Percentiles rank a stretch among this genome's conserved stretches.
These are phyloP conservation scores for Cygnus atratus DNA, from an alignment of 2,113 vertebrate species.

Conservation along the genomic window DNA sequence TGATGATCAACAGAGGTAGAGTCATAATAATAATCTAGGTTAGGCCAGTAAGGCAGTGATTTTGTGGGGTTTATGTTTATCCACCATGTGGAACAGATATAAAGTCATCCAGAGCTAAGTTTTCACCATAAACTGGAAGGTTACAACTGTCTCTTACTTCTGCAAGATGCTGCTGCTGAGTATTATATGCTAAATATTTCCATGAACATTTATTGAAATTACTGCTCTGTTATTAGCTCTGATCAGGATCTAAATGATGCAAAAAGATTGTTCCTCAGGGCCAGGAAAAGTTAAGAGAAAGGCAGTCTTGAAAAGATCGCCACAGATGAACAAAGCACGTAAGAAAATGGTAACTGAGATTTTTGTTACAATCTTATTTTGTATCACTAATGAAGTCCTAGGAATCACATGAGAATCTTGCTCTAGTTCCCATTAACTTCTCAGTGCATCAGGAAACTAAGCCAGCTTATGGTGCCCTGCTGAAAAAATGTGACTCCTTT, in stretches of 20 bases:
- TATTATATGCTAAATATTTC: not conserved
- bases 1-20: not conserved
- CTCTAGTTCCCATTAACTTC: not conserved
- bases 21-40: not conserved
- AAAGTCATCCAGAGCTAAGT: not conserved
- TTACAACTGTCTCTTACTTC: not conserved
- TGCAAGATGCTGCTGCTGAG: not conserved
- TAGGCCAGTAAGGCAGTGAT: not conserved
- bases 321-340: not conserved
- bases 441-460: not conserved
- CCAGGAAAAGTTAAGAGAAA: not conserved
- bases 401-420: not conserved
- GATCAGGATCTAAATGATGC: not conserved
- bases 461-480: not conserved
- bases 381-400: not conserved
- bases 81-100: not conserved
- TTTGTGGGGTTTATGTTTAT: not conserved
- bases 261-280: not conserved
- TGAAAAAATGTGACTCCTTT: not conserved
- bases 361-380: not conserved
- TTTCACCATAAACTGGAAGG: not conserved
- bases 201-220: not conserved
- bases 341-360: not conserved
- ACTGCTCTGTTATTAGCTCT: not conserved
- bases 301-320: not conserved